Conservation (phyloP, 1,140 invertebrate genomes). For the Nasonia giraulti region DNA sequence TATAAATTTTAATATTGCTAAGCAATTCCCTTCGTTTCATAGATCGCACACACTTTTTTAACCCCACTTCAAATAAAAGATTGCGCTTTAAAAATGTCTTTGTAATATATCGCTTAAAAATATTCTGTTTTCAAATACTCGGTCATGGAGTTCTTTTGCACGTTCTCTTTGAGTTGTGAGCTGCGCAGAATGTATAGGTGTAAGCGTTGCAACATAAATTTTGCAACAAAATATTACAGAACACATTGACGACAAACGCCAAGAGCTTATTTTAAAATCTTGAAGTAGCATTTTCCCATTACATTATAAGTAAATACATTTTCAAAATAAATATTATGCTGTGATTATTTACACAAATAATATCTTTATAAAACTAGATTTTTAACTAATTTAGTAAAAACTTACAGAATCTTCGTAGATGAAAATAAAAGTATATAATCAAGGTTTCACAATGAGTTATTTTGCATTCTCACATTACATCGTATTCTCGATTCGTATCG, state of each 20-base stretch:
- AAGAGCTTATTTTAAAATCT: conserved; percentile 7
- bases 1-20: neutral
- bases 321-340: too few species aligned
- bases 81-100: neutral
- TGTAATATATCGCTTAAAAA: neutral
- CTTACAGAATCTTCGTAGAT: neutral
- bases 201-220: neutral
- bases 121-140: neutral
- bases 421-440: neutral
- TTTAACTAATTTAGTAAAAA: neutral
- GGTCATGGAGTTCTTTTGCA: neutral
- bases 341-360: neutral
- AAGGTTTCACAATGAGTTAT: conserved; percentile 17
- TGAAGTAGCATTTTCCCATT: neutral
- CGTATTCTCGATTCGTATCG: neutral
- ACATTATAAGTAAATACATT: neutral
- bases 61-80: neutral
- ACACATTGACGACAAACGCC: neutral
- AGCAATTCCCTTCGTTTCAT: neutral
- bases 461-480: neutral
- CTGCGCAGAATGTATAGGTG: neutral
- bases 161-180: neutral
- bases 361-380: neutral
- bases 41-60: neutral
- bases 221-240: neutral